Evolutionary conservation across 64 coral and sea anemone species (phyloP).

Genomic region (Dendronephthya gigantea): DNA sequence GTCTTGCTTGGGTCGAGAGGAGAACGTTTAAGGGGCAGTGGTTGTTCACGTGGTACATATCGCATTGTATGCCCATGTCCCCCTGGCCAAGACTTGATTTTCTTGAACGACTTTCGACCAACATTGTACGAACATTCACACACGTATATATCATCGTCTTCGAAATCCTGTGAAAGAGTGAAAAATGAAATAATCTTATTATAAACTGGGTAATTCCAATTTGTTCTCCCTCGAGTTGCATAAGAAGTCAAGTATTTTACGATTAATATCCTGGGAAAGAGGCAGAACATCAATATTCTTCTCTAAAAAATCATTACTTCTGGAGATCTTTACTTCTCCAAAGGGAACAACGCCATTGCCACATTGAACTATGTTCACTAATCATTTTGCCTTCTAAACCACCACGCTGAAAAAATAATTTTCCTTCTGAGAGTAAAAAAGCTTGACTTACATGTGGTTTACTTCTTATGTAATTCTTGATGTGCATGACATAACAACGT

Average conservation of each 20-base stretch:
- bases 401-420: too few relatives aligned
- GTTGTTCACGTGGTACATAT: not conserved
- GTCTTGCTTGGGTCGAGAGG: not conserved
- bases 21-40: not conserved
- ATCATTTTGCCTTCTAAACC: too few relatives aligned
- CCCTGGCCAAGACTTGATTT: constrained; percentile 52
- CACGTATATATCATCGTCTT: constrained; percentile 80
- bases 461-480: constrained; percentile 75
- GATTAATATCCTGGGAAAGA: too few relatives aligned
- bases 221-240: not conserved
- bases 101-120: constrained; percentile 63
- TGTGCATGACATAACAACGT: constrained; percentile 80
- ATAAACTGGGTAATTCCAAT: not conserved
- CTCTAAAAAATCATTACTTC: too few relatives aligned
- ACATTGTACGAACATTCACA: constrained; percentile 89
- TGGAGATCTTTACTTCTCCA: too few relatives aligned
- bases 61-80: not conserved
- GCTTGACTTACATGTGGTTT: constrained; percentile 54
- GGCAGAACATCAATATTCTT: too few relatives aligned
- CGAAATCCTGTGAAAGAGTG: constrained; percentile 36
- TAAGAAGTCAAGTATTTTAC: too few relatives aligned
- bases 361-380: not conserved
- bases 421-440: not conserved
- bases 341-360: too few relatives aligned
- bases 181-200: not conserved